Conservation (phyloP, 1,140 invertebrate genomes). For the Lamellibrachia luymesi region DNA sequence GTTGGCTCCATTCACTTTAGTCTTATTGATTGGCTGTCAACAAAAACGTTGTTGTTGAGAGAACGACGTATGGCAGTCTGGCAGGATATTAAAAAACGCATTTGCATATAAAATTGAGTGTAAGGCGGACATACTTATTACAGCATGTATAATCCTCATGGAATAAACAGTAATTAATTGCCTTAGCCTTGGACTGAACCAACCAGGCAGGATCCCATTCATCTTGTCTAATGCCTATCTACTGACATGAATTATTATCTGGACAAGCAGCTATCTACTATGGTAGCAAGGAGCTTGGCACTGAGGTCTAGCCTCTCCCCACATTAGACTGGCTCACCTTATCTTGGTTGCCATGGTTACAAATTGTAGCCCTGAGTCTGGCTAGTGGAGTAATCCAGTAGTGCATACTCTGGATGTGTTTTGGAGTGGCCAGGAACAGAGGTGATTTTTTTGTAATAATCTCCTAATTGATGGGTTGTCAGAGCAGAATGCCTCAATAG, state of each 20-base stretch:
- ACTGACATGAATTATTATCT: neutral
- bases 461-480: neutral
- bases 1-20: too few species aligned
- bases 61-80: too few species aligned
- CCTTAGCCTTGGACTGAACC: neutral
- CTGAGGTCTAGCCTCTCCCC: neutral
- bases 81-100: neutral
- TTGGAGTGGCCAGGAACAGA: neutral
- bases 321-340: neutral
- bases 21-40: neutral
- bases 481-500: neutral
- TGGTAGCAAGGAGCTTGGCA: neutral
- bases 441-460: neutral
- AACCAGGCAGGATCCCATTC: neutral
- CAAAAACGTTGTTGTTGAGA: too few species aligned
- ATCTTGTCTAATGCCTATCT: neutral
- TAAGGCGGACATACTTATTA: neutral
- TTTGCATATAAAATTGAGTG: neutral
- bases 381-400: neutral
- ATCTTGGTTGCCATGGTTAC: neutral
- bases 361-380: neutral
- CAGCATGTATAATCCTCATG: neutral
- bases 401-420: neutral
- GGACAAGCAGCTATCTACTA: neutral
- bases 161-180: neutral